phyloP scores from a whole-genome alignment of 1,140 invertebrate species.

The roundworm (Caenorhabditis elegans) region WBcel235 BX284605.5:13391001-13391500 shows the following conservation, averaged over 20 bases:
- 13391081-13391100: not conserved
- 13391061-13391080: constrained; percentile 29
- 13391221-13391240: not conserved
- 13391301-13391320: constrained; percentile 6
- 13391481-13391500: constrained; percentile 22
- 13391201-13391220: constrained; percentile 17
- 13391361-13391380: not conserved
- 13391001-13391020: not conserved
- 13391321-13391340: constrained; percentile 14
- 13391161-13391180: not conserved
- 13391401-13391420: not conserved
- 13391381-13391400: constrained; percentile 27
- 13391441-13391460: not conserved
- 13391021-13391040: constrained; percentile 28
- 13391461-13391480: not conserved
- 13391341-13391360: constrained; percentile 3
- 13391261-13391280: not conserved
- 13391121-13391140: not conserved
- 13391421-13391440: not conserved
- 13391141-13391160: not conserved
- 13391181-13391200: not conserved
- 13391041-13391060: constrained; percentile 30
- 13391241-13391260: not conserved
- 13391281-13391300: no score
- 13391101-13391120: not conserved